These are phyloP conservation scores for Drosophila bipectinata DNA, from an alignment of 1,140 invertebrate species.

Conservation along the genomic window DNA sequence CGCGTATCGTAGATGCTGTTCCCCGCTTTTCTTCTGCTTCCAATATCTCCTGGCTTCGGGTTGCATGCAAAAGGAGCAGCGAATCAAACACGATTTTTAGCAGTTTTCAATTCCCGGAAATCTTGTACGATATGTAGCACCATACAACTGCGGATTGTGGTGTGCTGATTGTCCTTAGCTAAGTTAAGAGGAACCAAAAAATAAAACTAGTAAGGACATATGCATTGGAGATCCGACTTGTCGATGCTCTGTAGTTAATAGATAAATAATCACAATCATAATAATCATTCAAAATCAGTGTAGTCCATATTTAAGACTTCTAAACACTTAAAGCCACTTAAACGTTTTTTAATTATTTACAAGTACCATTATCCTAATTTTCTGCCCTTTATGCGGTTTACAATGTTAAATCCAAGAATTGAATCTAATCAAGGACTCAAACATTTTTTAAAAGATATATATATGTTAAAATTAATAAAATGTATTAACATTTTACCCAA, in stretches of 20 bases:
- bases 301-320: too few species aligned
- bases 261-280: not conserved
- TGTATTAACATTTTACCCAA: not conserved
- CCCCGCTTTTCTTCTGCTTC: slow-evolving; percentile 4
- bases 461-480: too few species aligned
- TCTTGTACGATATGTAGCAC: slow-evolving; percentile 81
- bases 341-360: too few species aligned
- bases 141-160: slow-evolving; percentile 58
- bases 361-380: too few species aligned
- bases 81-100: slow-evolving; percentile 83
- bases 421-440: too few species aligned
- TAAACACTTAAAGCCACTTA: too few species aligned
- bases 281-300: not conserved
- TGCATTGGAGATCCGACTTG: not conserved
- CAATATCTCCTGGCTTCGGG: slow-evolving; percentile 7
- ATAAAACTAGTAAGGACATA: not conserved
- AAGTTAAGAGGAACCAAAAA: not conserved
- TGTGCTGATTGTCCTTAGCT: slow-evolving; percentile 41
- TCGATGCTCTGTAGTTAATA: not conserved
- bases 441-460: too few species aligned
- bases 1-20: slow-evolving; percentile 76
- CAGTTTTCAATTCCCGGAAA: slow-evolving; percentile 82
- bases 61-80: slow-evolving; percentile 63
- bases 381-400: too few species aligned
- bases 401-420: too few species aligned